Percentiles rank a stretch among this genome's conserved stretches.
These are phyloP conservation scores for Platalea minor DNA, from an alignment of 2,797 vertebrate species.

Conservation along the genomic window DNA sequence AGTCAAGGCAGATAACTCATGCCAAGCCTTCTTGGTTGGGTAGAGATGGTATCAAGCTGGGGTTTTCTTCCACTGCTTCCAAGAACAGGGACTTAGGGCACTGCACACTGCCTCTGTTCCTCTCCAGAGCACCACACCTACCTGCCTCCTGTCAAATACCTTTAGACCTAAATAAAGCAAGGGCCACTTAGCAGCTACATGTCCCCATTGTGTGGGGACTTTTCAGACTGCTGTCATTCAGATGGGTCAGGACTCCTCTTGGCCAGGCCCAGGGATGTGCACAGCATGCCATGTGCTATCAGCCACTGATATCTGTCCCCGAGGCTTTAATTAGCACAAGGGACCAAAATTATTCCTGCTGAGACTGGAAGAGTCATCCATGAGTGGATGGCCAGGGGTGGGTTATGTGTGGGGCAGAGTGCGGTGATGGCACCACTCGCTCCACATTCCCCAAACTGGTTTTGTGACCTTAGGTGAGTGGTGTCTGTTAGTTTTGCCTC, in stretches of 20 bases:
- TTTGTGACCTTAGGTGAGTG: background rate
- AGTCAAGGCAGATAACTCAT: background rate
- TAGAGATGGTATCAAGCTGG: background rate
- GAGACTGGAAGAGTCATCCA: background rate
- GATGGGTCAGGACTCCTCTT: background rate
- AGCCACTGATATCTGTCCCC: background rate
- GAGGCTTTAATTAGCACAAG: background rate
- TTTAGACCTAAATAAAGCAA: background rate
- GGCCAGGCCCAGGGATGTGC: background rate
- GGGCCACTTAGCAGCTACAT: background rate
- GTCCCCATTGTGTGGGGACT: accelerated
- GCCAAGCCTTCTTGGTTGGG: background rate
- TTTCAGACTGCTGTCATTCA: background rate
- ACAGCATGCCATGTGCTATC: accelerated
- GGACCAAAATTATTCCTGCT: background rate
- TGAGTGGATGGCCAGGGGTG: background rate
- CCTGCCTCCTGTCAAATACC: background rate
- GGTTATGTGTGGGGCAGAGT: background rate
- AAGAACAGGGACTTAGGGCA: background rate
- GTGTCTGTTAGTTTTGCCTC: background rate
- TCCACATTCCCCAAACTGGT: background rate
- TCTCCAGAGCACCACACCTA: background rate
- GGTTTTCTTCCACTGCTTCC: background rate
- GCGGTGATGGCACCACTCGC: accelerated
- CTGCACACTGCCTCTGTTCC: background rate